These are phyloP conservation scores for Conus canariensis DNA, from an alignment of 2,888 invertebrate genomes.

Conservation along the genomic window DNA sequence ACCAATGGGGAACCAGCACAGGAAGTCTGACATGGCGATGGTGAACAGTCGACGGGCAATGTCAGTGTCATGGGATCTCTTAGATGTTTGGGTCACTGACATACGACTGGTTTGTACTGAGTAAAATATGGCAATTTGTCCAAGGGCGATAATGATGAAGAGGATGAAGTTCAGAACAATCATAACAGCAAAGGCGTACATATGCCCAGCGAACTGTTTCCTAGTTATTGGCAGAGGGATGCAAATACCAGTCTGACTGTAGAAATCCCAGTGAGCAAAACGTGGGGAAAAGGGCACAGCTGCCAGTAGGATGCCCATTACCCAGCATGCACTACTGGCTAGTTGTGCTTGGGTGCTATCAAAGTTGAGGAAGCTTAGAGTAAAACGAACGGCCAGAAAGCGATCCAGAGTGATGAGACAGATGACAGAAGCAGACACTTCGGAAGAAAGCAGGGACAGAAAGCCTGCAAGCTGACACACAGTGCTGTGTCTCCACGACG, in stretches of 20 bases:
- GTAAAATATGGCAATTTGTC: not conserved
- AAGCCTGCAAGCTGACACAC: conserved; percentile 57
- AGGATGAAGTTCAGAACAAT: conserved; percentile 14
- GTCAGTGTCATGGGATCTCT: not conserved
- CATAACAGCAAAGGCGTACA: not conserved
- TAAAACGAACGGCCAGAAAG: conserved; percentile 83
- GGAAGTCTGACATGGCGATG: not conserved
- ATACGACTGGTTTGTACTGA: not conserved
- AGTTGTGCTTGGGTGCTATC: conserved; percentile 58
- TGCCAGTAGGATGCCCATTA: conserved; percentile 63
- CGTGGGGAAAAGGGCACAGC: conserved; percentile 67
- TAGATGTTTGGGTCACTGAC: not conserved
- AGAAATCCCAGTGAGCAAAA: not conserved
- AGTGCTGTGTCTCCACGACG: conserved; percentile 57
- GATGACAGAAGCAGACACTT: conserved; percentile 13
- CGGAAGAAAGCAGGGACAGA: not conserved
- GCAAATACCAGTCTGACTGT: not conserved
- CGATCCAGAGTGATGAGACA: conserved; percentile 83
- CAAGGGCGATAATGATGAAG: not conserved
- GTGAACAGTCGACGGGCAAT: conserved; percentile 6
- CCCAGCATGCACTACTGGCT: conserved; percentile 63
- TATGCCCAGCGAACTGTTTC: not conserved
- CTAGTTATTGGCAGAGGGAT: not conserved
- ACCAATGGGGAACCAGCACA: conserved; percentile 26
- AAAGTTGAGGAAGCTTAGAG: conserved; percentile 71